These are phyloP conservation scores for Clepsis dumicolana DNA, from an alignment of 2,888 invertebrate species.

Conservation along the genomic window DNA sequence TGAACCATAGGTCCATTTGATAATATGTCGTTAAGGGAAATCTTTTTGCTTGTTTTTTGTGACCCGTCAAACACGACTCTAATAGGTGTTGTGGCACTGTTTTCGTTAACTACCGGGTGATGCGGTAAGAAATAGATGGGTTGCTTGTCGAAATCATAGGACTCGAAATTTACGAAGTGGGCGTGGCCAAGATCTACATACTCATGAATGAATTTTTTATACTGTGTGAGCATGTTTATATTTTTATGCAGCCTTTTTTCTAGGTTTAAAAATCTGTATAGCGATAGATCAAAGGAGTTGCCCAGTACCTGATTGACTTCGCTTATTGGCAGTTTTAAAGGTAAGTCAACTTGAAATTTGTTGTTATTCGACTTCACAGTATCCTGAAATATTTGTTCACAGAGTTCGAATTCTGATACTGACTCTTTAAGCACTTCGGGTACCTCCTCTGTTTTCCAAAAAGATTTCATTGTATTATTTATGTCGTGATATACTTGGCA, in stretches of 20 bases:
- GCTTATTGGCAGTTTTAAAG: slow-evolving; percentile 22
- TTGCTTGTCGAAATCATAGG: slow-evolving; percentile 26
- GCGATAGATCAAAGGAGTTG: slow-evolving; percentile 3
- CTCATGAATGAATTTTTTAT: slow-evolving; percentile 41
- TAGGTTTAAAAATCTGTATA: slow-evolving; percentile 20
- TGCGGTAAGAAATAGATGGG: slow-evolving; percentile 39
- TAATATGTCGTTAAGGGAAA: slow-evolving; percentile 38
- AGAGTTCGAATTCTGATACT: slow-evolving; percentile 4
- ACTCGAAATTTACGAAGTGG: slow-evolving; percentile 23
- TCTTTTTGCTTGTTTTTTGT: slow-evolving; percentile 29
- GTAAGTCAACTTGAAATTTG: slow-evolving; percentile 30
- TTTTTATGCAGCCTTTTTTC: slow-evolving; percentile 33
- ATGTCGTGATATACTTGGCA: not conserved
- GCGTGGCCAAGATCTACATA: slow-evolving; percentile 40
- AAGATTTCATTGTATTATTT: slow-evolving; percentile 8
- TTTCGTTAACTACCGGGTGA: slow-evolving; percentile 36
- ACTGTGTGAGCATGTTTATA: slow-evolving; percentile 19
- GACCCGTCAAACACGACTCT: slow-evolving; percentile 31
- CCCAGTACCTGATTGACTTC: slow-evolving; percentile 21
- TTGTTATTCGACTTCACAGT: slow-evolving; percentile 15
- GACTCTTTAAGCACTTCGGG: slow-evolving; percentile 19
- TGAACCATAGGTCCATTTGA: slow-evolving; percentile 43
- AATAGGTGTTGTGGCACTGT: slow-evolving; percentile 10
- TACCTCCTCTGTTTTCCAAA: slow-evolving; percentile 20
- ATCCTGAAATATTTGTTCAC: slow-evolving; percentile 16